Percentiles rank a stretch among this genome's conserved stretches.
phyloP scores from a whole-genome alignment of 35 echinoderm and acorn worm genomes.

The Patiria miniata region DNA sequence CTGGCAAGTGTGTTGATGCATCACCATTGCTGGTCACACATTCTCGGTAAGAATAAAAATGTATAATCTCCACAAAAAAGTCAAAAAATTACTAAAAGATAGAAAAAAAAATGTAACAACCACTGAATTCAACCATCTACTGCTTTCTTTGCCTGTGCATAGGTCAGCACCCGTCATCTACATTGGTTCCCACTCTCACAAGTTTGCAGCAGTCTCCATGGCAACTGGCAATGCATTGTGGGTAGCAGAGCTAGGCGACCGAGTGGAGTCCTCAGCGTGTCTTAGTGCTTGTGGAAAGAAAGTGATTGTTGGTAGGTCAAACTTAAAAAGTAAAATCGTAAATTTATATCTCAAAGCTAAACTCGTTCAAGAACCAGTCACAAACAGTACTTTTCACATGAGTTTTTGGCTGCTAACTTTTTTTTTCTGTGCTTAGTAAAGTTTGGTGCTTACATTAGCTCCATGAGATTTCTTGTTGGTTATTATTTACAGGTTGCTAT shows the following conservation, averaged over 20 bases:
- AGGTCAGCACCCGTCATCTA: constrained; percentile 45
- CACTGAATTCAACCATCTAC: not conserved
- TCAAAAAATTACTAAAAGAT: not conserved
- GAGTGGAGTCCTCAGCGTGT: constrained; percentile 80
- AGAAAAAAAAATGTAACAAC: not conserved
- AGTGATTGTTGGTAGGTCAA: constrained; percentile 67
- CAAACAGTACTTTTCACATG: too few relatives aligned
- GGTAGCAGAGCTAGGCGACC: constrained; percentile 48
- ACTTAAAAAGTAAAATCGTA: too few relatives aligned
- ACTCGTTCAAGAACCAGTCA: too few relatives aligned
- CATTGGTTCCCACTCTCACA: constrained; percentile 79
- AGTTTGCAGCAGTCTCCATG: constrained; percentile 66
- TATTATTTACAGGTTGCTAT: constrained; percentile 74
- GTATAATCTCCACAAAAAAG: not conserved
- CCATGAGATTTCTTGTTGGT: too few relatives aligned
- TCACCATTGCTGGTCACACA: constrained; percentile 56
- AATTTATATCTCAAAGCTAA: too few relatives aligned
- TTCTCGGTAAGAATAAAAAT: not conserved
- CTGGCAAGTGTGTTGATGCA: constrained; percentile 83
- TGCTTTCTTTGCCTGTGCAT: constrained; percentile 13
- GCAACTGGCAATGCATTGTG: constrained; percentile 62
- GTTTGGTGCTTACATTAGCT: too few relatives aligned
- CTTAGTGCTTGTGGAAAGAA: constrained; percentile 58
- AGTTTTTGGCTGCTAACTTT: too few relatives aligned
- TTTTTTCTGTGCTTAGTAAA: too few relatives aligned